Evolutionary conservation across 2,113 vertebrate genomes (phyloP).

Genomic region (Paracanthobrama guichenoti): DNA sequence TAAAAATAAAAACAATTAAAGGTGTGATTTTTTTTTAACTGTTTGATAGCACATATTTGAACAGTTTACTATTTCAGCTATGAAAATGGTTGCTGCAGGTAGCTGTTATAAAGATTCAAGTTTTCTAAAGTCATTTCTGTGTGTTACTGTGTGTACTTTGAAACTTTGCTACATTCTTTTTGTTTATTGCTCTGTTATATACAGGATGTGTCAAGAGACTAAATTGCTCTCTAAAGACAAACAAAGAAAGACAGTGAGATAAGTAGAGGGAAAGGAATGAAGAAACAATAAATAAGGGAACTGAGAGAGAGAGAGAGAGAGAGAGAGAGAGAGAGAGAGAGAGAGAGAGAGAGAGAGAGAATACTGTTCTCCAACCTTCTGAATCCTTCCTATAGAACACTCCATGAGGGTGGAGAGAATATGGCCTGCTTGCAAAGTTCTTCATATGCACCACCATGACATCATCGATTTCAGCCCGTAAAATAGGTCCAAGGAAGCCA

Average conservation of each 20-base stretch:
- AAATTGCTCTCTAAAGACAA: background rate
- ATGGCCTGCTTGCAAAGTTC: slow-evolving; percentile 77
- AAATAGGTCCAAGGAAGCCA: slow-evolving; percentile 82
- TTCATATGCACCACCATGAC: slow-evolving; percentile 78
- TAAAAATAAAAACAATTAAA: no score
- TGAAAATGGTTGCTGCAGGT: no score
- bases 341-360: no score
- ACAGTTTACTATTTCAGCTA: no score
- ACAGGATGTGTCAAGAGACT: background rate
- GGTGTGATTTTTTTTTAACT: no score
- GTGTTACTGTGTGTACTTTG: background rate
- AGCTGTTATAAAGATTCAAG: no score
- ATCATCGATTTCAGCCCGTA: slow-evolving; percentile 82
- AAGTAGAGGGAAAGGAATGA: background rate
- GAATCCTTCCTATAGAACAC: slow-evolving; percentile 60
- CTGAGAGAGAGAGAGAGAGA: background rate
- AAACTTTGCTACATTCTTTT: background rate
- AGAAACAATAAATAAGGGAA: background rate
- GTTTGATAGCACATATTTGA: no score
- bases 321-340: no score
- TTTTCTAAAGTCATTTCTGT: background rate
- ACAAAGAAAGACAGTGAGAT: background rate
- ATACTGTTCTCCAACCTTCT: slow-evolving; percentile 41
- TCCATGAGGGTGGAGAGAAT: slow-evolving; percentile 51
- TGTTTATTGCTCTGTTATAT: background rate